These are phyloP conservation scores for Sminthurinus signatus DNA, from an alignment of 1,140 invertebrate genomes.

Conservation along the genomic window DNA sequence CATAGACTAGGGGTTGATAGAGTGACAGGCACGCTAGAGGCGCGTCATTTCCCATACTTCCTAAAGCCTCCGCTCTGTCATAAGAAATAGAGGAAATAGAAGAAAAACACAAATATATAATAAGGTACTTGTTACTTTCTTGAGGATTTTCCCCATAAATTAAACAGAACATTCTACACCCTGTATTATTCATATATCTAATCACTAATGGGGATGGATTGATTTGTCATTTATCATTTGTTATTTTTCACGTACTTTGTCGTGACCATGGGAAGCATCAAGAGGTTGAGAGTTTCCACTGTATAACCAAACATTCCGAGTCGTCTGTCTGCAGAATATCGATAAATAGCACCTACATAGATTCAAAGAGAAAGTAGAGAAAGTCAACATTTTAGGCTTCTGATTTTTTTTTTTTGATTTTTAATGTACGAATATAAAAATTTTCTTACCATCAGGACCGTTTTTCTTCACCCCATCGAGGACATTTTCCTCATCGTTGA, in stretches of 20 bases:
- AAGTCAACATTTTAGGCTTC: too few species aligned
- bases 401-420: too few species aligned
- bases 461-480: background rate
- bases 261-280: constrained; percentile 79
- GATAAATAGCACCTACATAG: constrained; percentile 21
- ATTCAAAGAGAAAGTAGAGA: background rate
- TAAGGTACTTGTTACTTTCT: too few species aligned
- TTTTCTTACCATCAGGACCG: background rate
- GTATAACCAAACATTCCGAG: constrained; percentile 90
- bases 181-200: too few species aligned
- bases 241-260: constrained; percentile 63
- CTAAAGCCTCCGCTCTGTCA: constrained; percentile 94
- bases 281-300: constrained; percentile 87
- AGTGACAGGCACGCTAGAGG: constrained; percentile 91
- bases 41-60: constrained; percentile 98
- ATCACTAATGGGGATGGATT: too few species aligned
- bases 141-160: too few species aligned
- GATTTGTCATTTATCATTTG: background rate
- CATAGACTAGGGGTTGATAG: constrained; percentile 90
- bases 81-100: too few species aligned
- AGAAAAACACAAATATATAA: constrained; percentile 29
- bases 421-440: too few species aligned
- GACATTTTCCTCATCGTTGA: constrained; percentile 5
- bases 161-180: too few species aligned
- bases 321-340: constrained; percentile 61